Evolutionary conservation across 2,888 invertebrate genomes (phyloP).

Genomic region (Antitype chi): DNA sequence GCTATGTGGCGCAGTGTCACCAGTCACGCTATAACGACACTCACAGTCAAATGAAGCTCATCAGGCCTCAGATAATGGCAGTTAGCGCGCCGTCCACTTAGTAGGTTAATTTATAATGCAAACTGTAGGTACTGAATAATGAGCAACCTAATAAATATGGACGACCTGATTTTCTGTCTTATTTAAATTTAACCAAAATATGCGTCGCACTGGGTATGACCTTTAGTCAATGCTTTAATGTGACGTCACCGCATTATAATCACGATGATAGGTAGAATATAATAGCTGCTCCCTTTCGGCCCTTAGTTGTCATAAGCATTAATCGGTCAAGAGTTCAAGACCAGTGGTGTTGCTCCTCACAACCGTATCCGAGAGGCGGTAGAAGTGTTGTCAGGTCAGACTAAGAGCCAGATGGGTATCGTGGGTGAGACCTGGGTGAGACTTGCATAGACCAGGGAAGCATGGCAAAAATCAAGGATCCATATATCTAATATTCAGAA

Average conservation of each 20-base stretch:
- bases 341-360: neutral
- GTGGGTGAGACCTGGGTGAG: neutral
- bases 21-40: constrained; percentile 43
- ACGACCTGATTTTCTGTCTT: constrained; percentile 55
- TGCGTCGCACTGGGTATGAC: constrained; percentile 41
- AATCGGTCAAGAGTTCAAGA: neutral
- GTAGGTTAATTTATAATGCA: constrained; percentile 59
- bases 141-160: constrained; percentile 59
- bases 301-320: neutral
- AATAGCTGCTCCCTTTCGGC: neutral
- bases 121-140: constrained; percentile 49
- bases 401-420: neutral
- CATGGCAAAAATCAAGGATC: neutral
- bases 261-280: neutral
- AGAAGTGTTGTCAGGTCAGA: neutral
- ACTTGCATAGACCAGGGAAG: neutral
- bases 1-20: neutral
- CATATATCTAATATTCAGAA: neutral
- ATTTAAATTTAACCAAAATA: constrained; percentile 51
- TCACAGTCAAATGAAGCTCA: constrained; percentile 41
- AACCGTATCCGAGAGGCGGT: too few relatives aligned
- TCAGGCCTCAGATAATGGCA: constrained; percentile 46
- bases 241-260: constrained; percentile 27
- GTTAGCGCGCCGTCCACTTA: constrained; percentile 44
- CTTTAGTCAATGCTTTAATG: constrained; percentile 46